Evolutionary conservation across 2,113 vertebrate genomes (phyloP), one percentile per base, ranked within the genome.

Genomic region (Carassius carassius): DNA sequence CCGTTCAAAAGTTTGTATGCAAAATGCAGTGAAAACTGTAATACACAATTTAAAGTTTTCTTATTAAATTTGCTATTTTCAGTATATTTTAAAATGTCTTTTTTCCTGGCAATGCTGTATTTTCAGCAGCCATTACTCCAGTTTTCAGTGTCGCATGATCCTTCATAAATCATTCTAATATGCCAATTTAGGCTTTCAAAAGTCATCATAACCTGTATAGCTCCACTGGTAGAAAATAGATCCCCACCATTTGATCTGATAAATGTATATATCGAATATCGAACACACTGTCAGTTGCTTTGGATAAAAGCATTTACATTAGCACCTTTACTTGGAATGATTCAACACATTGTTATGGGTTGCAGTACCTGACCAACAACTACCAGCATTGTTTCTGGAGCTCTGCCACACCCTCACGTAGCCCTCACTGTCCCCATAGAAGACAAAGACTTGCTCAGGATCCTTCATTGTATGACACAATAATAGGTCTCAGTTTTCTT

Each of bases 331-430:
- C 56, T 80, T 25, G 4, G 41, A 67, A 81, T 21, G 63, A 29
- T 51, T 37, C 14, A 47, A 9, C 19, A n/a, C 14, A 17, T 47
- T 65, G 78, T 78, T 78, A 60, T 13, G 12, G 35, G 56, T 63
- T 80, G 56, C 78, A 67, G 47, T 51, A 69, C 44, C 63, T 81
- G 63, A 54, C 47, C 79, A 81, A 13, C 62, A 25, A 65, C n/a
- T 25, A 25, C 25, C 47, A 65, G 21, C 35, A 81, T 69, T 81
- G 78, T 81, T 54, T 79, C 17, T n/a, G 4, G 6, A 23, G 11
- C 25, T 70, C 44, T 69, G n/a, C 62, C 79, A 81, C 79, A 70
- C 79, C 79, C 63, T 54, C 25, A 29, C 47, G 5, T 69, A n/a
- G 79, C 79, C 63, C 79, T 44, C 44, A 51, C 63, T 70, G 44